These are phyloP conservation scores for Borostomias antarcticus DNA, from an alignment of 2,797 vertebrate species.

Conservation along the genomic window DNA sequence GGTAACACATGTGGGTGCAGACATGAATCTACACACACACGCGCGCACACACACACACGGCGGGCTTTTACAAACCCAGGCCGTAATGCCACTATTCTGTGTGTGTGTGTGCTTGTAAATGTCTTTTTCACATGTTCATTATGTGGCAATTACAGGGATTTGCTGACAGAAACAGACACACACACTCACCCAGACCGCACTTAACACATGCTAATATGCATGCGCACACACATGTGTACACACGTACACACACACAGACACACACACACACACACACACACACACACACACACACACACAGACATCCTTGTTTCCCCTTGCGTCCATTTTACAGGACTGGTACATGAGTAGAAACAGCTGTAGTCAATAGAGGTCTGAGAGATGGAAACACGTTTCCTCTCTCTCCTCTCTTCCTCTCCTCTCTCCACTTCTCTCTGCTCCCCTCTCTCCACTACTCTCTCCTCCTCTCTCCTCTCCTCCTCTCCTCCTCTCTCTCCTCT, in stretches of 20 bases:
- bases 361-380: constrained; percentile 44
- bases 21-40: background rate
- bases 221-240: background rate
- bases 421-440: constrained; percentile 23
- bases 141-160: constrained; percentile 21
- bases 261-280: constrained; percentile 7
- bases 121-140: constrained; percentile 25
- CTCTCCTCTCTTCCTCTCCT: constrained; percentile 35
- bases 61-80: no score
- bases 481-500: background rate
- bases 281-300: background rate
- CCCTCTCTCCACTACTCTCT: constrained; percentile 33
- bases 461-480: background rate
- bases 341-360: constrained; percentile 54
- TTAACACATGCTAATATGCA: background rate
- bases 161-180: constrained; percentile 10
- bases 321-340: constrained; percentile 27
- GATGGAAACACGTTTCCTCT: constrained; percentile 49
- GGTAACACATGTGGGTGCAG: constrained; percentile 8
- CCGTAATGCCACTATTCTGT: no score
- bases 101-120: constrained; percentile 9
- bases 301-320: constrained; percentile 6
- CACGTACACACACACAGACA: background rate
- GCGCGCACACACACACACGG: background rate
- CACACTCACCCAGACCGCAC: constrained; percentile 5